Base-by-base conservation (phyloP, 2,113 vertebrate species). In the Himantopus leucocephalus region DNA sequence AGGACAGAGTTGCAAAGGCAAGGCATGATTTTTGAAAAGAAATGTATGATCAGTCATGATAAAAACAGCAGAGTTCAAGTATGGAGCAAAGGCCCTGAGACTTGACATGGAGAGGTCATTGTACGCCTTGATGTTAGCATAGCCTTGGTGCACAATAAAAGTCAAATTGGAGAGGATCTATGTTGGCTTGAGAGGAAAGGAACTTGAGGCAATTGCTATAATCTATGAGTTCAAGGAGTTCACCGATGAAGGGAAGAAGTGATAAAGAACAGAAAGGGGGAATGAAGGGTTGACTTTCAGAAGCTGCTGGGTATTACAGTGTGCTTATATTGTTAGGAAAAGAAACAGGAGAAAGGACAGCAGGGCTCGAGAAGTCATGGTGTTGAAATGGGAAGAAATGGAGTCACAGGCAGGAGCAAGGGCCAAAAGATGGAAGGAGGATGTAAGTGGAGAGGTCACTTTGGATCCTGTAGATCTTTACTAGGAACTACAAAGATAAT, bases 21-120 rank as follows among this genome's bases (percentile, higher is more conserved):
- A 79, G 14, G 24, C 10, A 32, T 79, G 66, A 26, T 79, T 96
- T 96, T 90, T 96, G 67, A 85, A 94, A 96, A 83, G 50, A 23
- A 93, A 21, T 47, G 7, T 92, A 30, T 93, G 81, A 96, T 94
- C 92, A 95, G 58, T 94, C 56, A 76, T 70, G 87, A 96, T 88
- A 64, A 96, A 96, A 96, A 73, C 88, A 85, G 53, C 71, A 92
- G 81, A 95, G 96, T 95, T 96, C 96, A 95, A 90, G 77, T 76
- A 76, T 10, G 74, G 90, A 93, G 95, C 90, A 97, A 96, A 96
- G 96, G 93, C 90, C 92, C 34, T 90, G 90, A 79, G 70, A 70
- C 62, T 82, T 94, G 95, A 96, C 91, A 78, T 87, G 70, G 64
- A 94, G 53, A 93, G 96, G 96, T 97, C 95, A 95, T 85, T 58